These are phyloP conservation scores for Poecilia gillii DNA, from an alignment of 2,797 vertebrate species.

Conservation along the genomic window DNA sequence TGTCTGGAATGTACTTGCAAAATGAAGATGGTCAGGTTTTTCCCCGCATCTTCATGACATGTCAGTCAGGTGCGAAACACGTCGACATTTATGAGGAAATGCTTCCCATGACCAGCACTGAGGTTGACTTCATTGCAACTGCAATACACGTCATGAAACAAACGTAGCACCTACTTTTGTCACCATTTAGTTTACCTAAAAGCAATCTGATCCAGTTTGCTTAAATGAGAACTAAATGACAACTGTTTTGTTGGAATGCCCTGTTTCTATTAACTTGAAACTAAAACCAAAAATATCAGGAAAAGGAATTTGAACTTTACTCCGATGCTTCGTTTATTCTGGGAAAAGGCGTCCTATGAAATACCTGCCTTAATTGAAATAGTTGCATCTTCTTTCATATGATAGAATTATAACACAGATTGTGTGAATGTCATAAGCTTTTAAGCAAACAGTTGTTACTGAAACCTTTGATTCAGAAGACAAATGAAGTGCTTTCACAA, in stretches of 20 bases:
- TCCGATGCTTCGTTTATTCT: not conserved
- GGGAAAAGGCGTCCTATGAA: not conserved
- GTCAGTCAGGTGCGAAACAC: slow-evolving; percentile 37
- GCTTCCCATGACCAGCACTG: slow-evolving; percentile 5
- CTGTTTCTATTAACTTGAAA: not conserved
- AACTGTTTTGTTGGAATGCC: not conserved
- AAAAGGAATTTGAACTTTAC: not conserved
- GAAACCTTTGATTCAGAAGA: not conserved
- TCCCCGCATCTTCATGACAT: slow-evolving; percentile 16
- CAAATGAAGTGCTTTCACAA: not conserved
- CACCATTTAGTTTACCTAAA: not conserved
- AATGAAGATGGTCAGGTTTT: slow-evolving; percentile 2
- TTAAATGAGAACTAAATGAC: not conserved
- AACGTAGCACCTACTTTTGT: not conserved
- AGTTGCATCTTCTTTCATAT: not conserved
- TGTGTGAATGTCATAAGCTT: not conserved
- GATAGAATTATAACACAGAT: not conserved
- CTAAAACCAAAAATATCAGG: not conserved
- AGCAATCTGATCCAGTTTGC: not conserved
- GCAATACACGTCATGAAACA: not conserved
- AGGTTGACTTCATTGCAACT: not conserved
- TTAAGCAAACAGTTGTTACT: not conserved
- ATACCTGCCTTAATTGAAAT: not conserved
- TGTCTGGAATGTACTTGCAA: slow-evolving; percentile 21
- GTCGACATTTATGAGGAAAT: slow-evolving; percentile 31